Conservation (phyloP, 2,113 vertebrate species). For the Cyanistes caeruleus region DNA sequence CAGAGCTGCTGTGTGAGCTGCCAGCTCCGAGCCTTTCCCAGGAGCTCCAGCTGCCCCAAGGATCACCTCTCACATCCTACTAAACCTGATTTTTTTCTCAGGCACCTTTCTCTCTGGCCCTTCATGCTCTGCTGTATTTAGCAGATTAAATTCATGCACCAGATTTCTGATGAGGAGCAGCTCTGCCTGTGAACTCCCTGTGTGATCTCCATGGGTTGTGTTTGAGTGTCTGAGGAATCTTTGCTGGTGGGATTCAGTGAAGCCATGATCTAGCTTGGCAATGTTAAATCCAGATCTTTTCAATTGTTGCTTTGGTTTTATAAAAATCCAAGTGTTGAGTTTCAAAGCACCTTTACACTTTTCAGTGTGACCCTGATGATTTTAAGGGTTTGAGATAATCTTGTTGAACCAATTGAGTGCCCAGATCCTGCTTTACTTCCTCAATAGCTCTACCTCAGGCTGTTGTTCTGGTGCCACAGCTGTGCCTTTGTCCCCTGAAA, state of each 20-base stretch:
- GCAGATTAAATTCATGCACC: neutral
- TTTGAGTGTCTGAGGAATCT: neutral
- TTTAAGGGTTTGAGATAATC: neutral
- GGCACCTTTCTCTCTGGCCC: neutral
- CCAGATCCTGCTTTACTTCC: neutral
- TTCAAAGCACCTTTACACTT: constrained; percentile 21
- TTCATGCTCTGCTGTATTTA: neutral
- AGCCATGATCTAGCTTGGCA: neutral
- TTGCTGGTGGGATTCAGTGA: neutral
- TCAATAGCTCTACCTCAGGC: neutral
- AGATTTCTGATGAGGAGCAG: neutral
- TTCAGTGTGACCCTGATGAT: neutral
- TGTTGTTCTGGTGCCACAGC: neutral
- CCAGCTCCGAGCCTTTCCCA: neutral
- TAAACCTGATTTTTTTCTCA: neutral
- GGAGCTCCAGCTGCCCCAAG: neutral
- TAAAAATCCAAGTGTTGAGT: neutral
- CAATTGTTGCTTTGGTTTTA: neutral
- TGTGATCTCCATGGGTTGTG: neutral
- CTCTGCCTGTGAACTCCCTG: neutral
- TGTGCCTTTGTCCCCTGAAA: neutral
- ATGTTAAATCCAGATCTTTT: neutral
- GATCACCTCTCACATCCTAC: neutral
- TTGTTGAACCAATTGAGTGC: neutral
- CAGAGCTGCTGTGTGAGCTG: neutral